phyloP scores from a whole-genome alignment of 2,888 invertebrate genomes.

The Acleris cristana region DNA sequence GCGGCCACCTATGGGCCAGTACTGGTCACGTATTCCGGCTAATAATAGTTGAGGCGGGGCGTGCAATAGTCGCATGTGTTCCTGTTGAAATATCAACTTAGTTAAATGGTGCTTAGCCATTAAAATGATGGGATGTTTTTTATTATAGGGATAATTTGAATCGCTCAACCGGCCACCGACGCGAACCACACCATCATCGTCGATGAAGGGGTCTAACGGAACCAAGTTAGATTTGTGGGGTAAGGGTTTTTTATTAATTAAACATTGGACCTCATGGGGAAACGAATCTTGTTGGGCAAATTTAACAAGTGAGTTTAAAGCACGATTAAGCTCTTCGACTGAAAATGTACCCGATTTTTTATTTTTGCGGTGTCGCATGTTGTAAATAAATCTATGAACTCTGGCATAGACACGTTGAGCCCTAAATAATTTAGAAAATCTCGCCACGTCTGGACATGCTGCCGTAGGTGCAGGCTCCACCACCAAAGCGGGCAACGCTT shows the following conservation, averaged over 20 bases:
- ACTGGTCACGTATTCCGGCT: slow-evolving; percentile 26
- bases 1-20: slow-evolving; percentile 39
- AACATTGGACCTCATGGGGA: no score
- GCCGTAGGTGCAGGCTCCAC: slow-evolving; percentile 3
- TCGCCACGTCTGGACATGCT: neutral
- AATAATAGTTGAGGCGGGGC: slow-evolving; percentile 39
- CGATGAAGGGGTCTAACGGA: no score
- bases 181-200: no score
- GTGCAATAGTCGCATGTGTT: slow-evolving; percentile 36
- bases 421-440: slow-evolving; percentile 26
- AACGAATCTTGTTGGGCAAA: no score
- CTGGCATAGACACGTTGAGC: slow-evolving; percentile 14
- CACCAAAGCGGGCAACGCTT: slow-evolving; percentile 3
- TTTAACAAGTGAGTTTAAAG: no score
- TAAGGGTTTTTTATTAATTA: no score
- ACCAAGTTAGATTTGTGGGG: no score
- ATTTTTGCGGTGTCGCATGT: neutral
- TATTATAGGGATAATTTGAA: no score
- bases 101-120: slow-evolving; percentile 26
- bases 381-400: slow-evolving; percentile 19
- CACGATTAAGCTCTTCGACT: slow-evolving; percentile 13
- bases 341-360: slow-evolving; percentile 21
- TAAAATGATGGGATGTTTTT: slow-evolving; percentile 34
- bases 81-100: slow-evolving; percentile 29
- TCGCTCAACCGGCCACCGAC: no score